Evolutionary conservation across 1,140 invertebrate genomes (phyloP).

Genomic region (Choristoneura fumiferana): DNA sequence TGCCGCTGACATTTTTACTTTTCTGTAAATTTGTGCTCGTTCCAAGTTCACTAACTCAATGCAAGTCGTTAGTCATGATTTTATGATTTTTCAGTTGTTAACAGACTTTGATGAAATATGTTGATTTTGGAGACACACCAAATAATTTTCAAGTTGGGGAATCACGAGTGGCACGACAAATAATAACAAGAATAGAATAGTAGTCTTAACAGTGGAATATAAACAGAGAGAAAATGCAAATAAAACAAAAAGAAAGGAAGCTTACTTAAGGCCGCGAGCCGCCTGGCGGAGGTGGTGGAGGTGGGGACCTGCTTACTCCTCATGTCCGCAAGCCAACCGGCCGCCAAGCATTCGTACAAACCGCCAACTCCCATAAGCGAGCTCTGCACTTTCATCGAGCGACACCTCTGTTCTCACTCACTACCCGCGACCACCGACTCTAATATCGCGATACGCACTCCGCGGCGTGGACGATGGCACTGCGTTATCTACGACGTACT

Average conservation of each 20-base stretch:
- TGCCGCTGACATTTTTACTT: slow-evolving; percentile 19
- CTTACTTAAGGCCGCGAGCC: slow-evolving; percentile 77
- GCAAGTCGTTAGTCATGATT: neutral
- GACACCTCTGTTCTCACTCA: slow-evolving; percentile 51
- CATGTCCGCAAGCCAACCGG: slow-evolving; percentile 74
- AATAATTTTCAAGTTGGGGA: neutral
- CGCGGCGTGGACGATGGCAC: slow-evolving; percentile 26
- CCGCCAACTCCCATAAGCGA: slow-evolving; percentile 73
- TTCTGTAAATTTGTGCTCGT: slow-evolving; percentile 6
- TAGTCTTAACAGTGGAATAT: slow-evolving; percentile 26
- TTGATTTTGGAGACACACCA: too few relatives aligned
- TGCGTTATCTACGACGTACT: slow-evolving; percentile 33
- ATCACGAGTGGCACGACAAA: neutral
- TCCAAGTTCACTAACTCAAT: slow-evolving; percentile 6
- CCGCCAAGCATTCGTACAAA: slow-evolving; percentile 68
- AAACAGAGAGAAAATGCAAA: slow-evolving; percentile 57
- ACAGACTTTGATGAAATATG: too few relatives aligned
- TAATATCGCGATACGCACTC: slow-evolving; percentile 29
- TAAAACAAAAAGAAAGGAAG: slow-evolving; percentile 72
- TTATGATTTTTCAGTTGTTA: neutral
- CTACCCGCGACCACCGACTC: slow-evolving; percentile 33
- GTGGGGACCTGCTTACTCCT: slow-evolving; percentile 77
- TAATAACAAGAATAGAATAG: slow-evolving; percentile 20
- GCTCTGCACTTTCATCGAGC: slow-evolving; percentile 71
- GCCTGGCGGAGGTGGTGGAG: slow-evolving; percentile 75